Base-by-base conservation (phyloP, 2,113 vertebrate genomes). In the Ammodytes marinus region DNA sequence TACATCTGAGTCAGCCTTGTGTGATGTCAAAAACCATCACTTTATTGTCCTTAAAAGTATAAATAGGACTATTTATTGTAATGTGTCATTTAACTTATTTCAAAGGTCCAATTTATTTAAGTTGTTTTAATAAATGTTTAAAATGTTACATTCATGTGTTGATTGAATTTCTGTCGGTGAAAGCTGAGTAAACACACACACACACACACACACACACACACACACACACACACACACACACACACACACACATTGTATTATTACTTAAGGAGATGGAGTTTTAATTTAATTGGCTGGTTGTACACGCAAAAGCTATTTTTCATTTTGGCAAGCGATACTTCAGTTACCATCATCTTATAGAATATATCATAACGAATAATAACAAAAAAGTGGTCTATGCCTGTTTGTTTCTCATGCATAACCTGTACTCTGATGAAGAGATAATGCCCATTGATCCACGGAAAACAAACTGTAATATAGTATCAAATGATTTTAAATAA, bases 31-130 rank as follows among this genome's bases (percentile, higher is more conserved):
- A 69, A 37, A 75, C 0, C n/a, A 11, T 70, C 8, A 10, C 45
- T 50, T 11, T 3, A 63, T 43, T 53, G n/a, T 42, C 13, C 11
- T 78, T 53, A n/a, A 68, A 75, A 76, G 35, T 57, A 15, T 4
- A 40, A 37, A 47, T 64, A 11, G 49, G 2, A 8, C 0, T 91
- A 92, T 94, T 92, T 93, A 92, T 94, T 89, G 14, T 82, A 49
- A 74, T 75, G n/a, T 75, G 52, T 2, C 11, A 39, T 53, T 47
- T 86, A 82, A 92, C 6, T 86, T 88, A 87, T 91, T 82, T 13
- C 19, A 71, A 17, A 15, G 82, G n/a, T 12, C 47, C 4, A 6
- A 15, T 84, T 60, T 79, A 86, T 89, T 93, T 90, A 83, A 85
- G 3, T 1, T 83, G 74, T 89, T 90, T 11, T 86, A 85, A 86